Evolutionary conservation across 2,888 invertebrate genomes (phyloP).

Genomic region (Sipha maydis): DNA sequence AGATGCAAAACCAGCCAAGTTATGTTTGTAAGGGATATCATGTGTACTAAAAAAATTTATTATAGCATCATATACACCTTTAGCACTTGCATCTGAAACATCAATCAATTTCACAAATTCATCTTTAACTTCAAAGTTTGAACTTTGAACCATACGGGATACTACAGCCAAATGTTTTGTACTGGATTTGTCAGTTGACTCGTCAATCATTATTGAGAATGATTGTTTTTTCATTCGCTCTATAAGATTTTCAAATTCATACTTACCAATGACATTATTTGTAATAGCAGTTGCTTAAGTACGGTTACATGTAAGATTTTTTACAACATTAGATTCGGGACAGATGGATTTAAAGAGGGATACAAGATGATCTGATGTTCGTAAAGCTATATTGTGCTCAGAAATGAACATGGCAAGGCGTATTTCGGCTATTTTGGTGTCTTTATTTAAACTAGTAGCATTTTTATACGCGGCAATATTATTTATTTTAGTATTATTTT

Average conservation of each 20-base stretch:
- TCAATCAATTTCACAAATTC: constrained; percentile 64
- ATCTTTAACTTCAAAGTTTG: constrained; percentile 58
- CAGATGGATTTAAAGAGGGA: constrained; percentile 7
- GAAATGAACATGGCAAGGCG: background rate
- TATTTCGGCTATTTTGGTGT: background rate
- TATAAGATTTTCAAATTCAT: constrained; percentile 63
- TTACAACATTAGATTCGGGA: background rate
- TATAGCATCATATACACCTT: constrained; percentile 64
- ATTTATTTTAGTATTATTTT: background rate
- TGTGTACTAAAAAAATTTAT: constrained; percentile 63
- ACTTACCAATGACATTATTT: constrained; percentile 63
- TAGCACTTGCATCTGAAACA: constrained; percentile 64
- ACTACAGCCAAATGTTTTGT: constrained; percentile 65
- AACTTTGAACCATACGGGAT: constrained; percentile 62
- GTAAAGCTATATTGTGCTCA: constrained; percentile 1
- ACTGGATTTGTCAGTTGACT: constrained; percentile 65
- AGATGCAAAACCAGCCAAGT: constrained; percentile 67
- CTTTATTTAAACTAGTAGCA: background rate
- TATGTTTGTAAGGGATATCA: constrained; percentile 65
- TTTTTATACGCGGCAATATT: background rate
- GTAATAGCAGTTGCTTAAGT: constrained; percentile 63
- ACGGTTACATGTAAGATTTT: constrained; percentile 57
- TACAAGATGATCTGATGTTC: constrained; percentile 4
- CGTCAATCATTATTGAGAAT: constrained; percentile 65
- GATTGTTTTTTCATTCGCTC: constrained; percentile 62